Conservation (phyloP, 2,113 vertebrate species). For the Sceloporus undulatus region DNA sequence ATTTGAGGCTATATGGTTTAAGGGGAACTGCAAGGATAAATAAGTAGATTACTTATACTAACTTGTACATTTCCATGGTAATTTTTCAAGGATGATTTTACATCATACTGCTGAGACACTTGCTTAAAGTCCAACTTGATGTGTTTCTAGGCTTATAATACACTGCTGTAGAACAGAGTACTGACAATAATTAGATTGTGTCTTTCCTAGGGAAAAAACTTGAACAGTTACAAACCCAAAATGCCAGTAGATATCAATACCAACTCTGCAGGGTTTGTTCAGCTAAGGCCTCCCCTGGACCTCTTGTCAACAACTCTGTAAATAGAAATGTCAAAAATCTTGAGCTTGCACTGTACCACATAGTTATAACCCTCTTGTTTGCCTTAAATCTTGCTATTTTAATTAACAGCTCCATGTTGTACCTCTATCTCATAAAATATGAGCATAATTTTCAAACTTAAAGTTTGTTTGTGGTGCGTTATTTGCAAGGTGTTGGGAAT, state of each 20-base stretch:
- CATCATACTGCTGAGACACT: not conserved
- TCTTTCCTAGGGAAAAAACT: not conserved
- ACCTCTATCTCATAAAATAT: not conserved
- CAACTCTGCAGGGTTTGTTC: not conserved
- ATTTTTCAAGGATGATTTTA: not conserved
- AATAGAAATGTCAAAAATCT: constrained; percentile 4
- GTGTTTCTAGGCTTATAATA: not conserved
- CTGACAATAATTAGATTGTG: not conserved
- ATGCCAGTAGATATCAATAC: not conserved
- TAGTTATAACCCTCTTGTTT: not conserved
- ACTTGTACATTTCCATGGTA: not conserved
- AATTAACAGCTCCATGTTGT: not conserved
- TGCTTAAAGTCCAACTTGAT: not conserved
- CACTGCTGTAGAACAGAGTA: not conserved
- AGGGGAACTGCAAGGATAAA: not conserved
- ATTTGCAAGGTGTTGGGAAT: not conserved
- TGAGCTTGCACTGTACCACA: not conserved
- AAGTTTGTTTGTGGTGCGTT: not conserved
- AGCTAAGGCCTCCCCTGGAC: not conserved
- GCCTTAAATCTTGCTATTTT: not conserved
- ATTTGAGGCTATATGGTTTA: not conserved
- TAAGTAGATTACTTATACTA: not conserved
- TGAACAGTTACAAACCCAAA: not conserved
- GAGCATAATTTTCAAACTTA: not conserved
- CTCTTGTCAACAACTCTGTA: constrained; percentile 10